Conservation (phyloP, 92 coral and sea anemone genomes). For the Porites rus region DNA sequence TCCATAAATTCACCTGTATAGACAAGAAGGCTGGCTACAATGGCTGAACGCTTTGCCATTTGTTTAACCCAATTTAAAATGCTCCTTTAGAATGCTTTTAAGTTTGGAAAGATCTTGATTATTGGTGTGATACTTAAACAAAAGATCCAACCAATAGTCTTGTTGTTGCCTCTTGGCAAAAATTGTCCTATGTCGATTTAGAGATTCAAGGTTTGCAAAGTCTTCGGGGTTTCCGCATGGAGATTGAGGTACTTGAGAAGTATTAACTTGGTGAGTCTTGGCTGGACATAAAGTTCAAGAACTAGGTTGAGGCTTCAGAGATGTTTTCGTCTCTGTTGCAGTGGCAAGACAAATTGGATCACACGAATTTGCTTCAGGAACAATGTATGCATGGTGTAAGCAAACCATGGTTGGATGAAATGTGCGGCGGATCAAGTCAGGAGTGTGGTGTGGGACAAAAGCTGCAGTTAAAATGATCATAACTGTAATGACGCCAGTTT, state of each 20-base stretch:
- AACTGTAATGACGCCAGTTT: constrained; percentile 12
- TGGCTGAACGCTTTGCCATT: constrained; percentile 64
- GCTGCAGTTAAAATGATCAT: constrained; percentile 25
- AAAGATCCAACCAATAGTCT: constrained; percentile 52
- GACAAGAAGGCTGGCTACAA: constrained; percentile 2
- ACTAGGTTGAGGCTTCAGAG: constrained; percentile 4
- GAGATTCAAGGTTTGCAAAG: constrained; percentile 38
- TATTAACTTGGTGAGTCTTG: constrained; percentile 29
- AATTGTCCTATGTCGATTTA: constrained; percentile 41
- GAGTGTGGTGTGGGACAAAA: constrained; percentile 43
- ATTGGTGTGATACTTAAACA: constrained; percentile 42
- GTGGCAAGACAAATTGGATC: not conserved
- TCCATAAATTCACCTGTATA: constrained; percentile 60
- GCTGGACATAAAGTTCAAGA: not conserved
- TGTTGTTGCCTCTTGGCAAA: constrained; percentile 50
- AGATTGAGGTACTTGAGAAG: constrained; percentile 6
- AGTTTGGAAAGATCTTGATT: constrained; percentile 23
- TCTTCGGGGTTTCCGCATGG: constrained; percentile 14
- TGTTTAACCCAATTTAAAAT: constrained; percentile 48
- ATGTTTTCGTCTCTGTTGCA: not conserved
- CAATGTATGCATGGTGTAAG: constrained; percentile 35
- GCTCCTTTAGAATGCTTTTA: constrained; percentile 35
- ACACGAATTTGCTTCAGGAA: constrained; percentile 27
- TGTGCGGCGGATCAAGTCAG: constrained; percentile 22
- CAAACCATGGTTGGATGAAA: constrained; percentile 33